Evolutionary conservation across 2,797 vertebrate genomes (phyloP).

Genomic region (Rhynchotus rufescens): DNA sequence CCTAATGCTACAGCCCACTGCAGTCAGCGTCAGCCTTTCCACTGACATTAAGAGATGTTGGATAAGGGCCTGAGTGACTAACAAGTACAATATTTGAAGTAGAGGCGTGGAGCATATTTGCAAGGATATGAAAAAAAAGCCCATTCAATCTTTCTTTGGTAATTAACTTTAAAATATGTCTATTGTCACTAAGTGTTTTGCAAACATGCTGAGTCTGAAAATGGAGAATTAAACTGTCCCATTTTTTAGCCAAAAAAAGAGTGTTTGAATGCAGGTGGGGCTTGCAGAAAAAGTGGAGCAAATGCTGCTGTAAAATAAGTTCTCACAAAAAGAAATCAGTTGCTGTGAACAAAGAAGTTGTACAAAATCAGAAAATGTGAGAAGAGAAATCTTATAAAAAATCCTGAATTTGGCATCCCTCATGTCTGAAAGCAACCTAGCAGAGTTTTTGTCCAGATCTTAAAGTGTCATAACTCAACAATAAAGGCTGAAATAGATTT

Average conservation of each 20-base stretch:
- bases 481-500: neutral
- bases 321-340: neutral
- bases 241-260: neutral
- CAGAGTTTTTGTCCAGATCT: neutral
- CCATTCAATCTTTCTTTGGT: neutral
- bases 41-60: conserved; percentile 42
- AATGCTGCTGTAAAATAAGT: neutral
- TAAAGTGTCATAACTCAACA: neutral
- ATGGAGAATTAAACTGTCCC: neutral
- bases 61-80: conserved; percentile 43
- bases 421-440: neutral
- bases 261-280: neutral
- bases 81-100: conserved; percentile 49
- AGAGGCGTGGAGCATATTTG: conserved; percentile 14
- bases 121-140: conserved; percentile 9
- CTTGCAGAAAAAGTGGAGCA: neutral
- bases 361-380: rapidly evolving
- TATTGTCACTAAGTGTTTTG: neutral
- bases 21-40: conserved; percentile 12
- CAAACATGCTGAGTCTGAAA: neutral
- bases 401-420: neutral
- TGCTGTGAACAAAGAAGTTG: neutral
- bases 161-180: conserved; percentile 5
- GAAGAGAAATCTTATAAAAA: neutral
- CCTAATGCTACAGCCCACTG: neutral